Evolutionary conservation across 2,888 invertebrate species (phyloP), one percentile per base, ranked within the genome.

Genomic region (Smittia aterrima): DNA sequence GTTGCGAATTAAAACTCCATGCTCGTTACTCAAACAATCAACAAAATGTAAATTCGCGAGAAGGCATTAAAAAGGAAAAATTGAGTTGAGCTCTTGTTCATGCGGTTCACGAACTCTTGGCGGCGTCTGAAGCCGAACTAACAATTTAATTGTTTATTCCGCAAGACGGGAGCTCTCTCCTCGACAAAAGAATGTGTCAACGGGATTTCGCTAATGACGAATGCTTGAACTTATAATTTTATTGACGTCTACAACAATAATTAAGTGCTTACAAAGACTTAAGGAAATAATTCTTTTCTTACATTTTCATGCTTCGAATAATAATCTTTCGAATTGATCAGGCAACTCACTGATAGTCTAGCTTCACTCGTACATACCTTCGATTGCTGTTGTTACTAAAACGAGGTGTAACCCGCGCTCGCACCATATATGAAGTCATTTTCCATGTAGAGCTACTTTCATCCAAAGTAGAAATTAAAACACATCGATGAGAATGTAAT

Each of bases 1-100:
- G 58, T 58, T 58, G 58, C 22, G 58, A 58, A 58, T 58, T 58
- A 58, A 58, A n/a, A n/a, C n/a, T n/a, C n/a, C n/a, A n/a, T 58
- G 58, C 58, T 58, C 58, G 58, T 58, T 58, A 22, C 18, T 58
- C 58, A 13, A 58, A 58, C 58, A 58, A 58, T 58, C 22, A 7
- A n/a, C 58, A 7, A 22, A 58, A 58, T 58, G 47, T 47, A 18
- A 20, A 58, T 13, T 6, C 20, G 58, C 7, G 13, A 22, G 20
- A 58, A 18, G 22, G 47, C 47, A 58, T 18, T 22, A 58, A 58
- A 18, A 22, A 58, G 58, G 22, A 58, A 22, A 11, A 18, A 18
- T 7, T 1, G 58, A 58, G 1, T 20, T 3, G 1, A 58, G n/a
- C 3, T 20, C 47, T n/a, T 11, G 2, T 22, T n/a, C 58, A 58